Conservation (phyloP, 2,113 vertebrate species). For the Piprites chloris region DNA sequence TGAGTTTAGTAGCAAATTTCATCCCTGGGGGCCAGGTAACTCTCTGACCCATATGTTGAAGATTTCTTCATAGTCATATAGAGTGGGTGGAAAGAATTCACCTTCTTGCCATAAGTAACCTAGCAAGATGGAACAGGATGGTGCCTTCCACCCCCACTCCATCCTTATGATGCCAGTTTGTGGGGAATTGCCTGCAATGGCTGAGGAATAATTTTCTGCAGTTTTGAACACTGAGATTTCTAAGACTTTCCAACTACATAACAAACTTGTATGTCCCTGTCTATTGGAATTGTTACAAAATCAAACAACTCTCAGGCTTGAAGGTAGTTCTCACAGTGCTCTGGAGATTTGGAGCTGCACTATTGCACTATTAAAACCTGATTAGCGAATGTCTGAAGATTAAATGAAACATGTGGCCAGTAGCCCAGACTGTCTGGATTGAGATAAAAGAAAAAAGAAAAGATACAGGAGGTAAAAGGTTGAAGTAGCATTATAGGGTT, state of each 20-base stretch:
- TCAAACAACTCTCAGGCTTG: neutral
- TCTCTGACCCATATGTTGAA: neutral
- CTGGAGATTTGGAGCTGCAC: neutral
- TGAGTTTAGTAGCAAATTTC: neutral
- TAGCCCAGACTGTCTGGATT: neutral
- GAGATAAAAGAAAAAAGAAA: neutral
- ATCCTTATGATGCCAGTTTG: neutral
- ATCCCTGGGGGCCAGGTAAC: neutral
- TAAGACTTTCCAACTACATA: neutral
- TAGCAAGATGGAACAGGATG: slow-evolving; percentile 20
- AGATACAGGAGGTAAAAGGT: neutral
- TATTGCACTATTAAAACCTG: neutral
- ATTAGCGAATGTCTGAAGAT: neutral
- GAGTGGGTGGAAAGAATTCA: slow-evolving; percentile 39
- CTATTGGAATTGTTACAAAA: neutral
- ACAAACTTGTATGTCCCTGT: neutral
- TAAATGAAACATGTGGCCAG: neutral
- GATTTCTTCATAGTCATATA: neutral
- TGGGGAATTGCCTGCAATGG: neutral
- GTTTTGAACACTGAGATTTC: neutral
- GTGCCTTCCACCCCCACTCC: neutral
- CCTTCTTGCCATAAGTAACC: neutral
- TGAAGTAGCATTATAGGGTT: neutral
- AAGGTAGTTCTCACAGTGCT: neutral
- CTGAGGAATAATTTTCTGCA: neutral